Conservation (phyloP, 2,797 vertebrate species). For the Amniataba percoides region DNA sequence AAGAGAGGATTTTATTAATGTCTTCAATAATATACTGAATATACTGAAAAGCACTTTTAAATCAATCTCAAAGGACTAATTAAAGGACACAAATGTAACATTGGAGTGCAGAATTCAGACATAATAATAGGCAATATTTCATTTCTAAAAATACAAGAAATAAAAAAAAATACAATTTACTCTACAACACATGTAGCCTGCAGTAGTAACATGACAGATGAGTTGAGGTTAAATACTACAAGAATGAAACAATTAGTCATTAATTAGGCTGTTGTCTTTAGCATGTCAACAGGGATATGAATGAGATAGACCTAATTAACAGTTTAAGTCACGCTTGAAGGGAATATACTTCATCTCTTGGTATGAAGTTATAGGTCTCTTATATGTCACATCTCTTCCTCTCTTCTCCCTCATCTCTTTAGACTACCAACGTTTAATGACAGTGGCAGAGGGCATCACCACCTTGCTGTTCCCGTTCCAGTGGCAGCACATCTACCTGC, state of each 20-base stretch:
- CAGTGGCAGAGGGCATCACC: constrained; percentile 93
- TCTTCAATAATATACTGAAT: not conserved
- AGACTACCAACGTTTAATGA: constrained; percentile 99
- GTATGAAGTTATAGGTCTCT: not conserved
- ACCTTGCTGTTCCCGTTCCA: constrained; percentile 97
- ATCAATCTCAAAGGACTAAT: not conserved
- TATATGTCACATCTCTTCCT: not conserved
- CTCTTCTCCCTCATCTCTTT: constrained; percentile 14
- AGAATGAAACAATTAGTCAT: not conserved
- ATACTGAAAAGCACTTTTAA: not conserved
- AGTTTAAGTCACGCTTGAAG: not conserved
- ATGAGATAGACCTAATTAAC: not conserved
- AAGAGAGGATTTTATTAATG: not conserved
- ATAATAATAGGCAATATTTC: too few species aligned
- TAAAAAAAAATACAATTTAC: not conserved
- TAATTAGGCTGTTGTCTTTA: constrained; percentile 8
- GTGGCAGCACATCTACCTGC: constrained; percentile 98
- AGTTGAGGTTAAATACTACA: constrained; percentile 3
- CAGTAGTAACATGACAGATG: not conserved
- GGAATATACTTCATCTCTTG: not conserved
- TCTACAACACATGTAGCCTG: not conserved
- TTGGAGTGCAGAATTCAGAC: too few species aligned
- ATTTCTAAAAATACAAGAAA: not conserved
- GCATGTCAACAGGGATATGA: constrained; percentile 24
- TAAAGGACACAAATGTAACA: too few species aligned